Conservation (phyloP, 2,888 invertebrate genomes). For the Cyclophora punctaria region DNA sequence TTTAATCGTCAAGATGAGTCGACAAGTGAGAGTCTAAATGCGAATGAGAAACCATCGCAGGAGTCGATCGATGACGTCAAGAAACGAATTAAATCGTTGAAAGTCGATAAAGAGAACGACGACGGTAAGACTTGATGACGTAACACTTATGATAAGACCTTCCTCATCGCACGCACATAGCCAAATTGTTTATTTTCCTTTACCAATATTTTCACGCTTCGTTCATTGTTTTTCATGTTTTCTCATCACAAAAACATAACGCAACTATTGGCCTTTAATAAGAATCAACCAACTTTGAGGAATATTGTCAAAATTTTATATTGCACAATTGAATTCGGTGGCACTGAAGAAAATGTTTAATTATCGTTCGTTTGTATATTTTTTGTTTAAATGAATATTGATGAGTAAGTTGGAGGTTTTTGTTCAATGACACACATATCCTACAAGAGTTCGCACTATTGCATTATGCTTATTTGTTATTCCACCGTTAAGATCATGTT, state of each 20-base stretch:
- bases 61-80: conserved; percentile 64
- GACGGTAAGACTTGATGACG: conserved; percentile 52
- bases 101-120: conserved; percentile 65
- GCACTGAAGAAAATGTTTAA: too few species aligned
- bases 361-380: too few species aligned
- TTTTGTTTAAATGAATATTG: too few species aligned
- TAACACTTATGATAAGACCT: background rate
- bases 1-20: conserved; percentile 36
- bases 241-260: too few species aligned
- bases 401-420: too few species aligned
- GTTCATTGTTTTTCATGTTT: too few species aligned
- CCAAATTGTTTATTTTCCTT: conserved; percentile 32
- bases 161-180: conserved; percentile 24
- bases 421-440: too few species aligned
- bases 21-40: conserved; percentile 43
- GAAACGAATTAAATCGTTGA: conserved; percentile 63
- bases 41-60: conserved; percentile 49
- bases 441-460: too few species aligned
- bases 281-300: conserved; percentile 59
- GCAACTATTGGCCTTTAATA: conserved; percentile 1
- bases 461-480: too few species aligned
- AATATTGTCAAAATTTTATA: conserved; percentile 25
- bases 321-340: too few species aligned
- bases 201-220: too few species aligned
- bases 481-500: too few species aligned